These are phyloP conservation scores for Aurelia coerulea DNA, from an alignment of 30 jellyfish, hydroid and myxozoan species.

Conservation along the genomic window DNA sequence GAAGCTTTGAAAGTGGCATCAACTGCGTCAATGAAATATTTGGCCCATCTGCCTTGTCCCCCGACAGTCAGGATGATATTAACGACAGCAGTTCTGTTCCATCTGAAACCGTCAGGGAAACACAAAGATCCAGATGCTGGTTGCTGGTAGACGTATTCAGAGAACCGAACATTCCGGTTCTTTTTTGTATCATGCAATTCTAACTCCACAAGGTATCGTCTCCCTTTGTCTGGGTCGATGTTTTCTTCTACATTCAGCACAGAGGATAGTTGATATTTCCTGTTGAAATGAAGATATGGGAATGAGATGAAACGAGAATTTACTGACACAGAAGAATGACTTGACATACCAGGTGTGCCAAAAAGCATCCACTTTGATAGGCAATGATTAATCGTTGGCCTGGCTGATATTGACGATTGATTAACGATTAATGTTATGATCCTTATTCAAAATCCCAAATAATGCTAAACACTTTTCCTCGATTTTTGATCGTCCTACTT, in stretches of 20 bases:
- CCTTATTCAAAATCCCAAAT: too few species aligned
- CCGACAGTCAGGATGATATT: slow-evolving; percentile 88
- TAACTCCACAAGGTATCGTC: slow-evolving; percentile 84
- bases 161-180: slow-evolving; percentile 58
- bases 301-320: not conserved
- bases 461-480: too few species aligned
- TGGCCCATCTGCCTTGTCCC: slow-evolving; percentile 96
- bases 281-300: not conserved
- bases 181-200: slow-evolving; percentile 39
- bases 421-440: too few species aligned
- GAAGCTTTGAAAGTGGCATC: slow-evolving; percentile 76
- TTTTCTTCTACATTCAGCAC: slow-evolving; percentile 82
- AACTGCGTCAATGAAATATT: slow-evolving; percentile 73
- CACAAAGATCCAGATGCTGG: slow-evolving; percentile 43
- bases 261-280: slow-evolving; percentile 63
- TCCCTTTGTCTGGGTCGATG: slow-evolving; percentile 68
- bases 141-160: slow-evolving; percentile 78
- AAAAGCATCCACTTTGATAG: too few species aligned
- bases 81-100: slow-evolving; percentile 89
- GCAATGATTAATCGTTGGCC: too few species aligned
- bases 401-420: too few species aligned
- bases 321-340: too few species aligned
- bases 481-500: too few species aligned
- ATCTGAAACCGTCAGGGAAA: slow-evolving; percentile 80
- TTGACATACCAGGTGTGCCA: too few species aligned